phyloP scores from a whole-genome alignment of 1,140 invertebrate genomes.

The Drosophila parvula region DNA sequence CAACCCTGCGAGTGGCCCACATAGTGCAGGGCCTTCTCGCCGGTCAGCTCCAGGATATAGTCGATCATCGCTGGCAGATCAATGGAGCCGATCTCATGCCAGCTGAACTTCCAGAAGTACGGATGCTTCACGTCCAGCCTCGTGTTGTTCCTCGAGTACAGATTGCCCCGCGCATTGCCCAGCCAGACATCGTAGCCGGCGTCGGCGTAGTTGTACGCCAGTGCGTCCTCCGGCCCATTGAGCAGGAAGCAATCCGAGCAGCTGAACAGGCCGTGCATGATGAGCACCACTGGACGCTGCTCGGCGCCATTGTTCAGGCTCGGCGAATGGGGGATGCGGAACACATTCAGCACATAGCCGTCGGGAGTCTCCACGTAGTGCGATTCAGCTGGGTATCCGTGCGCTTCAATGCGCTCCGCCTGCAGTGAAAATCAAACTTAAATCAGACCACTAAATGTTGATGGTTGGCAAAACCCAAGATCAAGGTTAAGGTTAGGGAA shows the following conservation, averaged over 20 bases:
- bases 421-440: conserved; percentile 29
- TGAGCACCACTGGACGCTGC: conserved; percentile 85
- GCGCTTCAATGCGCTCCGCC: conserved; percentile 69
- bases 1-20: conserved; percentile 88
- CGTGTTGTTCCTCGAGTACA: conserved; percentile 87
- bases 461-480: not conserved
- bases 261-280: conserved; percentile 92
- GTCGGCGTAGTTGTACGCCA: conserved; percentile 87
- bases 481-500: not conserved
- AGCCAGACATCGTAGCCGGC: conserved; percentile 89
- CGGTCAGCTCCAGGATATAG: conserved; percentile 87
- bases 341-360: conserved; percentile 85
- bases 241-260: conserved; percentile 91
- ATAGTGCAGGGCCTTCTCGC: conserved; percentile 86
- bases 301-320: conserved; percentile 62
- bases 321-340: conserved; percentile 84
- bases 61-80: conserved; percentile 89
- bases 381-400: conserved; percentile 86
- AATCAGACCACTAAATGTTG: not conserved
- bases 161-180: conserved; percentile 88
- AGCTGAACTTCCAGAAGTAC: conserved; percentile 87
- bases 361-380: conserved; percentile 85
- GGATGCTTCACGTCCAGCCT: conserved; percentile 85
- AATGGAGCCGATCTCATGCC: conserved; percentile 88
- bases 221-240: conserved; percentile 87